Conservation (phyloP, 2,888 invertebrate genomes). For the Drosophila paracracens region DNA sequence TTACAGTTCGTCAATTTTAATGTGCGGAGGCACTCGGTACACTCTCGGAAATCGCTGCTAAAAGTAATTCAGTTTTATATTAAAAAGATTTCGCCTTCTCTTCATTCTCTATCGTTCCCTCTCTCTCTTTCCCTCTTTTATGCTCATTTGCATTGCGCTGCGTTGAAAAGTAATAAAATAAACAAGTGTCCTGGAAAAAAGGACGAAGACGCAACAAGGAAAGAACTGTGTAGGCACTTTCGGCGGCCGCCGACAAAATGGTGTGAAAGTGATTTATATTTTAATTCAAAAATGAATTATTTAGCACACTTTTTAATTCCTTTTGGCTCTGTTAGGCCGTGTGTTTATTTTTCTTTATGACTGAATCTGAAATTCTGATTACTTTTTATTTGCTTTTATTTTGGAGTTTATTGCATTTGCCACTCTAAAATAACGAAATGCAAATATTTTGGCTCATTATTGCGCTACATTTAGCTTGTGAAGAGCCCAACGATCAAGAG, state of each 20-base stretch:
- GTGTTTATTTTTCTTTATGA: conserved; percentile 55
- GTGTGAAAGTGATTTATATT: conserved; percentile 83
- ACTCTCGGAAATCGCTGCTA: conserved; percentile 76
- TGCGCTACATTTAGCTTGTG: conserved; percentile 75
- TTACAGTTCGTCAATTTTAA: conserved; percentile 83
- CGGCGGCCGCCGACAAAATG: conserved; percentile 67
- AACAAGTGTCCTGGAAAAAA: conserved; percentile 72
- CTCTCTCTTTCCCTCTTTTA: neutral
- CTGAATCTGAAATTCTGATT: conserved; percentile 80
- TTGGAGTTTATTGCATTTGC: conserved; percentile 75
- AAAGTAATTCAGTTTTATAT: conserved; percentile 80
- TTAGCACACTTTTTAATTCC: conserved; percentile 80
- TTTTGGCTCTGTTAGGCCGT: conserved; percentile 57
- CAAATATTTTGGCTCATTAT: conserved; percentile 75
- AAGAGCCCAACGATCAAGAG: conserved; percentile 21
- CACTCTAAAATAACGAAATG: conserved; percentile 53
- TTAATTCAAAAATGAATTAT: conserved; percentile 83
- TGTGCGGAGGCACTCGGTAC: conserved; percentile 54
- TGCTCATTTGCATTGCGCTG: conserved; percentile 70
- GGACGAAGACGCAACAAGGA: conserved; percentile 30
- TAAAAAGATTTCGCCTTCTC: conserved; percentile 67
- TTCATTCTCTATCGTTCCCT: neutral
- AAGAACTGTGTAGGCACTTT: conserved; percentile 14
- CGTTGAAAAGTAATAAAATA: conserved; percentile 76
- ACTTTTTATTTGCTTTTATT: conserved; percentile 75